Evolutionary conservation across 2,113 vertebrate genomes (phyloP), one percentile per base, ranked within the genome.

Genomic region (Hoplias malabaricus): DNA sequence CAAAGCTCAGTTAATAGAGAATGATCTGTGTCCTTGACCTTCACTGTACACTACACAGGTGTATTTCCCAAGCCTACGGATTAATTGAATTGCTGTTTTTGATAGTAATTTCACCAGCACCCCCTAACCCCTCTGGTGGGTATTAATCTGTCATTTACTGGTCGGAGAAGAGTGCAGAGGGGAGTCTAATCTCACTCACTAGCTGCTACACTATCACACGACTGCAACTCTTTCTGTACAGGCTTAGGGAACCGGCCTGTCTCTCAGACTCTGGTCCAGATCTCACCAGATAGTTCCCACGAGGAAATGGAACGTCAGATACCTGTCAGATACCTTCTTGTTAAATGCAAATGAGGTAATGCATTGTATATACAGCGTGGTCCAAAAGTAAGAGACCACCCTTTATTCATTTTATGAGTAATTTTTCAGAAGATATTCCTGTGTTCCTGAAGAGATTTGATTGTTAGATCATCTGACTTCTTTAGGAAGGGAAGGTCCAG

Each of bases 11-110:
- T 43, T 38, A 68, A 67, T 46, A 38, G 29, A 42, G 74, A 33
- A 36, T 33, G 65, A 67, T 65, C 48, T n/a, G 34, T 21, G 48
- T 68, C 25, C 31, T 76, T 76, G 65, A 69, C 63, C 36, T 48
- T 9, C 29, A 27, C 43, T 43, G 25, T 56, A 40, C 42, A 76
- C 63, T 54, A 34, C 43, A 6, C n/a, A 23, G 5, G 40, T 33
- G n/a, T 66, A 57, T 56, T 54, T 67, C 62, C 48, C 63, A 57
- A 42, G 27, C 25, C 1, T 7, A 23, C 40, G 48, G 29, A 19
- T 66, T 53, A 19, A 48, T 29, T 21, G 61, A 75, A 50, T 38
- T 43, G 46, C 63, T 42, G 38, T 29, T 66, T 21, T 42, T 40
- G 73, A 76, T 76, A 68, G 25, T 43, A 42, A 43, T 68, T 76